phyloP scores from a whole-genome alignment of 2,797 vertebrate genomes.

The Aplochiton taeniatus region DNA sequence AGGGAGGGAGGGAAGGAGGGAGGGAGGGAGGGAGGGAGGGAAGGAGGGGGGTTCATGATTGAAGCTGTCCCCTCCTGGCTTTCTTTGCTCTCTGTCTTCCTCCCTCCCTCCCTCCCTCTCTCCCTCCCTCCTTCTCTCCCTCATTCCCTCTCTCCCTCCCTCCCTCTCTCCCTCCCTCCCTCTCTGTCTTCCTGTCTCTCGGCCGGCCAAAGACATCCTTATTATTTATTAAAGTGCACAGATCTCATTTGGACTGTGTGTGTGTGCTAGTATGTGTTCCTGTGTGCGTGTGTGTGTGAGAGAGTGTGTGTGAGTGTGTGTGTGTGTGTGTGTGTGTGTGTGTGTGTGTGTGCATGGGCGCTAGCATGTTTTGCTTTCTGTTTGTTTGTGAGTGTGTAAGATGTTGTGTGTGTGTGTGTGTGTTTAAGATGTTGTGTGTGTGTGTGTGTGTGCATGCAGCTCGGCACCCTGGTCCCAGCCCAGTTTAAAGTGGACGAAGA shows the following conservation, averaged over 20 bases:
- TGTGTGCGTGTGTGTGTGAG: background rate
- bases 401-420: background rate
- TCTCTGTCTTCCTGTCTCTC: background rate
- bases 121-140: background rate
- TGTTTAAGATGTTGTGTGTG: slow-evolving; percentile 7
- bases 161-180: background rate
- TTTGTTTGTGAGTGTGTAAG: too few relatives aligned
- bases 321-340: background rate
- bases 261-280: background rate
- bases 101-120: background rate
- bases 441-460: background rate
- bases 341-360: background rate
- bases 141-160: background rate
- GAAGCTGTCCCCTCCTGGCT: too few relatives aligned
- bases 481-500: slow-evolving; percentile 6
- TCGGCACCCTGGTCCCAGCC: background rate
- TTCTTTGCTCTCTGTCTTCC: slow-evolving; percentile 22
- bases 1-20: too few relatives aligned
- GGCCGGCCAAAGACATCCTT: slow-evolving; percentile 4
- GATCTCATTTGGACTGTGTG: background rate
- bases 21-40: too few relatives aligned
- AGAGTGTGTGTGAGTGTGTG: too few relatives aligned
- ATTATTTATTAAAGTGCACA: slow-evolving; percentile 11
- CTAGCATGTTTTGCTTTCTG: too few relatives aligned
- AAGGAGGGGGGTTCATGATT: too few relatives aligned